Evolutionary conservation across 2,888 invertebrate genomes (phyloP).

Genomic region (Leucophenga maculata): DNA sequence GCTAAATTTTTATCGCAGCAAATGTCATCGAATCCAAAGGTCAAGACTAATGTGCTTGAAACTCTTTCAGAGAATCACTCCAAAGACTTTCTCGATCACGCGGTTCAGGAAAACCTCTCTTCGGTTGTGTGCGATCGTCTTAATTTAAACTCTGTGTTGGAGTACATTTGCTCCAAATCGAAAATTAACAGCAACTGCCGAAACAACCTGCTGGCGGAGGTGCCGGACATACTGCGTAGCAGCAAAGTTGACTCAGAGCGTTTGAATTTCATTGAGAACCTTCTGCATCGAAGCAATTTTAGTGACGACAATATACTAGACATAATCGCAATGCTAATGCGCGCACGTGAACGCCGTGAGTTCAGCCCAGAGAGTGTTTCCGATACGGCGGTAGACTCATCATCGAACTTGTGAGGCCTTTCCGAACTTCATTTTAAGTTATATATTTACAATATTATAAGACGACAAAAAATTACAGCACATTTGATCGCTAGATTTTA

Average conservation of each 20-base stretch:
- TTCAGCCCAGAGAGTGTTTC: slow-evolving; percentile 56
- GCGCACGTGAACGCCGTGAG: slow-evolving; percentile 45
- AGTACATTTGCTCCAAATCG: slow-evolving; percentile 69
- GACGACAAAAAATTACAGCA: too few relatives aligned
- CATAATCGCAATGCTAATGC: slow-evolving; percentile 60
- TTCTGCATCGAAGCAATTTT: slow-evolving; percentile 54
- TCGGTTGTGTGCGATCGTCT: slow-evolving; percentile 71
- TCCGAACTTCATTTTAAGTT: background rate
- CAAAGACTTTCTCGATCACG: slow-evolving; percentile 70
- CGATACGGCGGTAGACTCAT: slow-evolving; percentile 69
- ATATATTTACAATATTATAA: background rate
- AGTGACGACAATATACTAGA: slow-evolving; percentile 61
- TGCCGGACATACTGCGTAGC: slow-evolving; percentile 60
- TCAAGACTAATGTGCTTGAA: slow-evolving; percentile 67
- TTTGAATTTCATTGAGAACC: slow-evolving; percentile 54
- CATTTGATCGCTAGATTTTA: too few relatives aligned
- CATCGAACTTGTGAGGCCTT: slow-evolving; percentile 62
- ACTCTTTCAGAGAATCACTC: slow-evolving; percentile 70
- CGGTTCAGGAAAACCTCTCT: slow-evolving; percentile 70
- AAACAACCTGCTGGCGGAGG: slow-evolving; percentile 59
- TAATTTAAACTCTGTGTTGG: slow-evolving; percentile 68
- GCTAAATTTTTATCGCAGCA: slow-evolving; percentile 63
- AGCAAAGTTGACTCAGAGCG: slow-evolving; percentile 61
- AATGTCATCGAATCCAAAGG: slow-evolving; percentile 64
- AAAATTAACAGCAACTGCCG: slow-evolving; percentile 66